Evolutionary conservation across 2,888 invertebrate genomes (phyloP).

Genomic region (Trilocha varians): DNA sequence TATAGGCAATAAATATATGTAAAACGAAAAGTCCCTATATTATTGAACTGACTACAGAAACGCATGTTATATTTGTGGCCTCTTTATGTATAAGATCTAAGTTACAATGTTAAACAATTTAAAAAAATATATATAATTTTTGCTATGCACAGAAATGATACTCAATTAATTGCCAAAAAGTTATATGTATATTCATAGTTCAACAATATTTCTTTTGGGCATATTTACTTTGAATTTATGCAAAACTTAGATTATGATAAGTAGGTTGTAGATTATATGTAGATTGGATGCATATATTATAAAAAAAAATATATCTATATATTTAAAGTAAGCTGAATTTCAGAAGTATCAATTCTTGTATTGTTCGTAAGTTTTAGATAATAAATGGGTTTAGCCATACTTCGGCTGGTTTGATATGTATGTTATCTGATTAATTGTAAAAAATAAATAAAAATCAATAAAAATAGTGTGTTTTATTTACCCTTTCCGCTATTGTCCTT

Average conservation of each 20-base stretch:
- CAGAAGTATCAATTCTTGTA: constrained; percentile 74
- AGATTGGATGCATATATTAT: constrained; percentile 71
- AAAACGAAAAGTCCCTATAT: constrained; percentile 71
- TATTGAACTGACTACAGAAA: constrained; percentile 73
- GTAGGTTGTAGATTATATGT: constrained; percentile 73
- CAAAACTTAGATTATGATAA: constrained; percentile 71
- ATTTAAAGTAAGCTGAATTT: constrained; percentile 70
- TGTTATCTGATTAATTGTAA: constrained; percentile 74
- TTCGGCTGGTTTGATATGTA: constrained; percentile 74
- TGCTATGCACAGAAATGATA: constrained; percentile 75
- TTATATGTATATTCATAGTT: constrained; percentile 73
- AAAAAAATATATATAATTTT: constrained; percentile 43
- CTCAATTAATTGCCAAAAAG: constrained; percentile 76
- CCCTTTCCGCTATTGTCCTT: too few species aligned
- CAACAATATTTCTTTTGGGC: constrained; percentile 74
- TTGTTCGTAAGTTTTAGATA: constrained; percentile 74
- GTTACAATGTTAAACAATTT: constrained; percentile 70
- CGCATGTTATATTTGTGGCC: constrained; percentile 74
- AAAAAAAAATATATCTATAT: constrained; percentile 61
- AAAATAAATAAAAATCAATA: constrained; percentile 58
- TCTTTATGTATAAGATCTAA: constrained; percentile 73
- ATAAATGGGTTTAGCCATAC: constrained; percentile 74
- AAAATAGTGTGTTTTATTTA: constrained; percentile 53
- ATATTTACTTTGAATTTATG: constrained; percentile 74
- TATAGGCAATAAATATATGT: constrained; percentile 68